A percentile compares a stretch with the other conserved stretches of the same genome.
Conservation (phyloP, 37 sponge, comb jelly and placozoan species). For the Hormiphora californensis region DNA sequence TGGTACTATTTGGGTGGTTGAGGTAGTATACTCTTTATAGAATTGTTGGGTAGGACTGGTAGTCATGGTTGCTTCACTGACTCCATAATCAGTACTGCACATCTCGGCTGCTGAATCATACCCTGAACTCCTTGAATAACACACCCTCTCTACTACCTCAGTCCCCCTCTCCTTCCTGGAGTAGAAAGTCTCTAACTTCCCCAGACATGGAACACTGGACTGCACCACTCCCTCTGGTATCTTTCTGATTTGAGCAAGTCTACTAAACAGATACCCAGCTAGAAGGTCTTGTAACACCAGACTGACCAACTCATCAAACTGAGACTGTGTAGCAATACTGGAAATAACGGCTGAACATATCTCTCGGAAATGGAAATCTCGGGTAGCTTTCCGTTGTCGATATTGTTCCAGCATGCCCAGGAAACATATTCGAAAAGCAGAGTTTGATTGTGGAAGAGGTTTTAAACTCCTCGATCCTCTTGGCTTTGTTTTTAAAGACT, state of each 20-base stretch:
- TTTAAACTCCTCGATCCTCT: conserved; percentile 42
- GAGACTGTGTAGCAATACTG: neutral
- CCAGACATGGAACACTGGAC: neutral
- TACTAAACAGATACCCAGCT: neutral
- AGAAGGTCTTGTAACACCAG: conserved; percentile 24
- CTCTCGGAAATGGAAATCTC: neutral
- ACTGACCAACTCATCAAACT: conserved; percentile 22
- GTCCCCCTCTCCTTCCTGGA: neutral
- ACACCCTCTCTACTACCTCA: conserved; percentile 23
- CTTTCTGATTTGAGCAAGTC: neutral
- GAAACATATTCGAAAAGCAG: conserved; percentile 41
- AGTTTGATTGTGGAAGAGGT: conserved; percentile 20
- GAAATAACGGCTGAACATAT: neutral
- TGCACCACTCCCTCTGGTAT: neutral
- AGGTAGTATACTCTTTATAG: conserved; percentile 10
- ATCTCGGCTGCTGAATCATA: too few relatives aligned
- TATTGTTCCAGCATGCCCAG: neutral
- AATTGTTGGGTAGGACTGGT: neutral
- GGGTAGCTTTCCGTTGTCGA: neutral
- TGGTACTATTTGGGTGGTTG: conserved; percentile 37
- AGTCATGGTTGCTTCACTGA: neutral
- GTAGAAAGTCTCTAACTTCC: conserved; percentile 10
- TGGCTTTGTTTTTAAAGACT: conserved; percentile 30
- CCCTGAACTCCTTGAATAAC: too few relatives aligned
- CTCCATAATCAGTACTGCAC: too few relatives aligned